Evolutionary conservation across 2,797 vertebrate genomes (phyloP), one percentile per base, ranked within the genome.

Genomic region (Pipistrellus nathusii): DNA sequence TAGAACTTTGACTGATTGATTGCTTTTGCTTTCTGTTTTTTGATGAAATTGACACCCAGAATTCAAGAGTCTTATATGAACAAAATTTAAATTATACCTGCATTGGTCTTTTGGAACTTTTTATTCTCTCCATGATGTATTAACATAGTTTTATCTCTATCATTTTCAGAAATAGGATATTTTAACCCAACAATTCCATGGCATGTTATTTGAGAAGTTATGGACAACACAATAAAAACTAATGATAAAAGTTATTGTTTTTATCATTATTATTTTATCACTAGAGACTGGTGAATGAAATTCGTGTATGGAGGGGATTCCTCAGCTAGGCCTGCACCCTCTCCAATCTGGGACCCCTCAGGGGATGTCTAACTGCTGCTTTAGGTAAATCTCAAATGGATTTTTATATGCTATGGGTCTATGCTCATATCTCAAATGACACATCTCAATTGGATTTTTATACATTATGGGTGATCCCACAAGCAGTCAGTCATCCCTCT

Each of bases 181-280:
- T 84, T 27, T 71, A 75, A 71, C 20, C n/a, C 30, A 6, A 69
- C 9, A 89, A 76, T 32, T 53, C n/a, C n/a, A 41, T 48, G 32
- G 17, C 27, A 18, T 80, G 25, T 12, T 64, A 83, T 84, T 72
- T 86, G 71, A 89, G 44, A 93, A 95, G 27, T 90, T 96, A 84
- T 84, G 81, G 4, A 14, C 94, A 76, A 89, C 53, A 59, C 4
- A 75, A 83, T 94, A 92, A 96, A 82, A 93, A 90, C 11, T 92
- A 93, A 93, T 86, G 35, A 41, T 32, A 80, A n/a, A 30, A 68
- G 14, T 48, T 86, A 3, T 90, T 71, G 84, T 35, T 46, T 77
- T 66, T 59, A 64, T 76, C 32, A 73, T 53, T 55, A 53, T 87
- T 53, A 53, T 87, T 53, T 86, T 66, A 66, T n/a, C 8, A 55